A percentile compares a stretch with the other conserved stretches of the same genome.
phyloP scores from a whole-genome alignment of 2,888 invertebrate species.

The Phymatocera aterrima region DNA sequence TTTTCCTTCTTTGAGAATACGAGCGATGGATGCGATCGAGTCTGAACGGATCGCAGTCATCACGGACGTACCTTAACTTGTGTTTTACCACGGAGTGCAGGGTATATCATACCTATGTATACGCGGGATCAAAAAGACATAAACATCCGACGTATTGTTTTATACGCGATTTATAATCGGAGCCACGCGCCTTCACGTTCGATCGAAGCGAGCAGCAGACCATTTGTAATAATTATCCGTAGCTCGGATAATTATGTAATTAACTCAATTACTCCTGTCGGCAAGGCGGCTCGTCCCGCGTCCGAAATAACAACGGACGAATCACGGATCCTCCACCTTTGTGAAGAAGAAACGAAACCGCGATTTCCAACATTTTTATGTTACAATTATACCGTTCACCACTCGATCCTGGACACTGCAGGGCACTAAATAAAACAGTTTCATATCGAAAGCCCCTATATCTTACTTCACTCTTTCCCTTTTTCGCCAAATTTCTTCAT shows the following conservation, averaged over 20 bases:
- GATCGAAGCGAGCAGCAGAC: conserved; percentile 45
- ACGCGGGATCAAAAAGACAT: background rate
- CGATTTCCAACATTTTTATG: conserved; percentile 25
- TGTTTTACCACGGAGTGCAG: too few species aligned
- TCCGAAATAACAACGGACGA: conserved; percentile 52
- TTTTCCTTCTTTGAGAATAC: background rate
- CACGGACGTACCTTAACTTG: conserved; percentile 15
- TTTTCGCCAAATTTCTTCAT: too few species aligned
- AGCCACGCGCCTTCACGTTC: conserved; percentile 46
- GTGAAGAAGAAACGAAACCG: conserved; percentile 7
- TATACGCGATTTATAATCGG: conserved; percentile 29
- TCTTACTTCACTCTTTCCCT: too few species aligned
- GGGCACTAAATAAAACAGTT: background rate
- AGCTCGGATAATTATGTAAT: conserved; percentile 66
- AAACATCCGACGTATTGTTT: conserved; percentile 26
- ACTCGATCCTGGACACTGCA: background rate
- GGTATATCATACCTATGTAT: background rate
- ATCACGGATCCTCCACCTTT: background rate
- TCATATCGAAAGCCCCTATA: too few species aligned
- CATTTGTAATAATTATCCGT: conserved; percentile 64
- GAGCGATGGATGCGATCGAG: too few species aligned
- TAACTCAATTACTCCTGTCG: conserved; percentile 64
- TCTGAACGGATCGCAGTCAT: too few species aligned
- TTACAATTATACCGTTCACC: background rate
- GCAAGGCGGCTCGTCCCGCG: conserved; percentile 48